Percentiles rank a stretch among this genome's conserved stretches.
These are phyloP conservation scores for Ceratosolen fusciceps DNA, from an alignment of 1,140 invertebrate genomes.

Conservation along the genomic window DNA sequence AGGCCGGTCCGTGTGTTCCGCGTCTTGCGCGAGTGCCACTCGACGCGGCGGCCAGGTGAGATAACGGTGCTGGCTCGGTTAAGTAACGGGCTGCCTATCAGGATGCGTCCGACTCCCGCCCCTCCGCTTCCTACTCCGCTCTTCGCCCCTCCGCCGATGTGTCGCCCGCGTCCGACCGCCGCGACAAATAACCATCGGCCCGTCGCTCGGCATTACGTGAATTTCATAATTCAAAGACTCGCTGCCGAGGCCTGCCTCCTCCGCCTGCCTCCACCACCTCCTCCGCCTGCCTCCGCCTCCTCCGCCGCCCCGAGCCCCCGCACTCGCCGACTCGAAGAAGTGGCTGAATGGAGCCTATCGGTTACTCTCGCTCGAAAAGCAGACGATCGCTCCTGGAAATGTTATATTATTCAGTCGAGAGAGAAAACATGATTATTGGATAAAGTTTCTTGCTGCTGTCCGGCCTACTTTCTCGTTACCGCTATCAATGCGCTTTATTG, in stretches of 20 bases:
- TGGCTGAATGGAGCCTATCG: no score
- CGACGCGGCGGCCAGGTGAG: constrained; percentile 62
- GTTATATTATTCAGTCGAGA: constrained; percentile 17
- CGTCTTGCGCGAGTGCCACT: neutral
- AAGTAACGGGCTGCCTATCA: constrained; percentile 67
- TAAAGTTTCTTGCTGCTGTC: constrained; percentile 3
- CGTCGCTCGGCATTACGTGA: constrained; percentile 6
- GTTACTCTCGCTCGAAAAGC: neutral
- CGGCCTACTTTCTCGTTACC: neutral
- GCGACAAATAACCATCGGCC: constrained; percentile 2
- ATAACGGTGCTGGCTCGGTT: constrained; percentile 70
- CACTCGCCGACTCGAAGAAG: no score
- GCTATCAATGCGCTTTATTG: neutral
- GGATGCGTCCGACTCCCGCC: constrained; percentile 42
- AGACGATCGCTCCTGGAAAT: neutral
- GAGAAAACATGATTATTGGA: constrained; percentile 8
- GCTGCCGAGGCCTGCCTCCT: neutral
- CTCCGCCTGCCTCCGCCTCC: no score
- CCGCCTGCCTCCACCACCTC: neutral
- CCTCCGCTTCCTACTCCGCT: neutral
- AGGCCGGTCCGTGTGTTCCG: neutral
- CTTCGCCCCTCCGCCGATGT: constrained; percentile 4
- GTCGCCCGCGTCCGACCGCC: neutral
- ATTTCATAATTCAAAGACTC: constrained; percentile 38
- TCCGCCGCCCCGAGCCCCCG: no score